A percentile compares a stretch with the other conserved stretches of the same genome.
Evolutionary conservation across 2,888 invertebrate genomes (phyloP).

Genomic region (Fragum sueziense): DNA sequence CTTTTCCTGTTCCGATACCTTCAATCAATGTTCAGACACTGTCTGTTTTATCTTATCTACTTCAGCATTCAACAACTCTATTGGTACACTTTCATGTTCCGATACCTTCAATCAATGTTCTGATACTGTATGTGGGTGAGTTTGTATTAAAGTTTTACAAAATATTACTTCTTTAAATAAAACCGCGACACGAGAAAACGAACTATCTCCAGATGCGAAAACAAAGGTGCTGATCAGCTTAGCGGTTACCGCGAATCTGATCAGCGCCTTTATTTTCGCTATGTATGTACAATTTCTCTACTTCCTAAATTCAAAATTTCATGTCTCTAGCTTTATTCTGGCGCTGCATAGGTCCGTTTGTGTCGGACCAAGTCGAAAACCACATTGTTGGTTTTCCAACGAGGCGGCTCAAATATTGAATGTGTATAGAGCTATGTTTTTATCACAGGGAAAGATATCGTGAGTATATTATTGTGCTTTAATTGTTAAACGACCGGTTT

Average conservation of each 20-base stretch:
- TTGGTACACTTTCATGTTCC: constrained; percentile 35
- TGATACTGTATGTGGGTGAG: constrained; percentile 57
- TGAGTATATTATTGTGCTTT: no score
- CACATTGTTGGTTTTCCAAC: neutral
- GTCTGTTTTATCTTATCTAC: no score
- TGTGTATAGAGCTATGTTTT: no score
- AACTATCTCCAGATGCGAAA: no score
- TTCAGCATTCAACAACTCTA: constrained; percentile 36
- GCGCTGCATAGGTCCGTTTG: neutral
- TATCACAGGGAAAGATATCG: no score
- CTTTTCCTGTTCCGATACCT: no score
- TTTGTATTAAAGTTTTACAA: neutral
- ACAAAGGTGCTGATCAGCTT: no score
- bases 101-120: constrained; percentile 43
- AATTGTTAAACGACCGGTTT: no score
- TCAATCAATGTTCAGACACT: no score
- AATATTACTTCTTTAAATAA: no score
- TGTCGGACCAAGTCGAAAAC: neutral
- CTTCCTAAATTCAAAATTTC: neutral
- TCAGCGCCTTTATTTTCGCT: neutral
- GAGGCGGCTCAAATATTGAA: neutral
- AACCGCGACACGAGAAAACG: no score
- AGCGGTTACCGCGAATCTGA: no score
- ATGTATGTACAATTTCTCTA: neutral
- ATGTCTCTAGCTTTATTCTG: neutral